Conservation (phyloP, 2,888 invertebrate genomes). For the Drosophila picticornis region DNA sequence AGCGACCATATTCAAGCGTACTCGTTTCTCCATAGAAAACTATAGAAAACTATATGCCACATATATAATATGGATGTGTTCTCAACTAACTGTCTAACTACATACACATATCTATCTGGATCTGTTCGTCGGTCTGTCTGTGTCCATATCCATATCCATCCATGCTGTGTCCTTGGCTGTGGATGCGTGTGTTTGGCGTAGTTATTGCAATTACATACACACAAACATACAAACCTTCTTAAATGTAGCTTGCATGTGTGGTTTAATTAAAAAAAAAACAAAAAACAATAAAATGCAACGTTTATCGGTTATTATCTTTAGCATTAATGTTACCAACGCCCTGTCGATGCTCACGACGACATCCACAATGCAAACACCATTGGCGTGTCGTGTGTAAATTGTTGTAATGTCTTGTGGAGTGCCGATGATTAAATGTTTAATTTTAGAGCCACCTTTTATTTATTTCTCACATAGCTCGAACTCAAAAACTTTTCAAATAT, state of each 20-base stretch:
- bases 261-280: conserved; percentile 13
- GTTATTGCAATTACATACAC: conserved; percentile 9
- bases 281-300: neutral
- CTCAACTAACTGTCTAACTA: conserved; percentile 2
- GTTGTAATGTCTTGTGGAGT: conserved; percentile 5
- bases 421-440: conserved; percentile 2
- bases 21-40: neutral
- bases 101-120: conserved; percentile 21
- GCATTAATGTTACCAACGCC: neutral
- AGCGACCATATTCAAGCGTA: conserved; percentile 18
- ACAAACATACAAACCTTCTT: neutral
- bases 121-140: conserved; percentile 32
- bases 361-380: conserved; percentile 6
- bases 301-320: conserved; percentile 2
- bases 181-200: conserved; percentile 6
- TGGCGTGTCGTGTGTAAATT: neutral
- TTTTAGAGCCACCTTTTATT: conserved; percentile 13
- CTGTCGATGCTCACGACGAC: neutral
- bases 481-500: conserved; percentile 9
- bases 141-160: neutral
- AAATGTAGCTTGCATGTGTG: conserved; percentile 38
- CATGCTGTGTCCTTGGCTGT: conserved; percentile 4
- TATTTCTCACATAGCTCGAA: conserved; percentile 8
- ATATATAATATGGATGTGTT: conserved; percentile 1
- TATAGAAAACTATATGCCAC: conserved; percentile 4